Base-by-base conservation (phyloP, 1,140 invertebrate genomes). In the Pogonomyrmex barbatus region DNA sequence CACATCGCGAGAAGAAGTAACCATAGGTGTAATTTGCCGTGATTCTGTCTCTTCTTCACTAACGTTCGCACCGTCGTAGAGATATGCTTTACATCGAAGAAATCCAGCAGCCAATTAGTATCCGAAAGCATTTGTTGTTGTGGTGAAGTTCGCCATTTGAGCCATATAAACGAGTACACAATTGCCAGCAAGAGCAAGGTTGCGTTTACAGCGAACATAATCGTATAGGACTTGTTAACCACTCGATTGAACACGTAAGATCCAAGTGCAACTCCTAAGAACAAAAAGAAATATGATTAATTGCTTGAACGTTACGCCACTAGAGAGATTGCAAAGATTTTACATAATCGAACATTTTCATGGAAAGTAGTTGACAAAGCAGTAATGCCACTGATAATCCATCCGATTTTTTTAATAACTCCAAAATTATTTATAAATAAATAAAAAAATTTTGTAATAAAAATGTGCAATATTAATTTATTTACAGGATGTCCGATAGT, bases 201-300 rank as follows among this genome's bases (percentile, higher is more conserved):
- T 0, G 96, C 95, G 91, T 97, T 97, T 30, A 98, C 96, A 0
- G 92, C 87, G 91, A 98, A 98, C 96, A 98, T 97, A 4, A 95
- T 94, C 0, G 96, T 95, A 89, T 96, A 97, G 0, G 97, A 97
- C 62, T 94, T 92, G 79, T 96, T 94, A 0, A 95, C 92, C 0
- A 96, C 95, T 6, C 95, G 92, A 33, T 93, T 95, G 84, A 96
- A 97, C 2, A 97, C 92, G 82, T 96, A 96, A 0, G 95, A 96
- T 3, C 96, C 94, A 6, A 94, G 84, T 45, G 93, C 92, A 5
- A 94, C 83, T 14, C 94, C 96, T 96, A 87, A 36, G 93, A 94
- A 58, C 58, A 24, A 62, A n/a, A 86, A 71, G 5, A 85, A 30
- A 39, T 4, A 9, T 17, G 0, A 36, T 0, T 10, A 8, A 54